Conservation (phyloP, 2,113 vertebrate genomes). For the Heloderma charlesbogerti region DNA sequence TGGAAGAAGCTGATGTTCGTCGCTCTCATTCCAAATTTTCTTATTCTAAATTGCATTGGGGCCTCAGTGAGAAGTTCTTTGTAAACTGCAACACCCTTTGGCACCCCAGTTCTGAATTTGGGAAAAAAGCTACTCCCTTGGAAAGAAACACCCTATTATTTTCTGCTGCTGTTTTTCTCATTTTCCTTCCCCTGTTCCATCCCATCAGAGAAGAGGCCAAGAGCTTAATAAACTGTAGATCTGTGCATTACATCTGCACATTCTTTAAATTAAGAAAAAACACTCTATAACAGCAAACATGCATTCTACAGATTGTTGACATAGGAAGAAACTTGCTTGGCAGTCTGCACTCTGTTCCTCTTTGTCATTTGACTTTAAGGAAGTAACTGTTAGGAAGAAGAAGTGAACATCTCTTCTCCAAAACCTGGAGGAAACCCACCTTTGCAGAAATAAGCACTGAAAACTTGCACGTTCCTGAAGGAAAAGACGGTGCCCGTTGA, state of each 20-base stretch:
- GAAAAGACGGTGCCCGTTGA: not conserved
- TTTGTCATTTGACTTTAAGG: not conserved
- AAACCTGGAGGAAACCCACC: not conserved
- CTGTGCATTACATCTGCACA: too few relatives aligned
- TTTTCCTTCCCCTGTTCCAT: not conserved
- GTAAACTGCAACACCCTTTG: not conserved
- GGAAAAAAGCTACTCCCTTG: not conserved
- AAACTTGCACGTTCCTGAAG: not conserved
- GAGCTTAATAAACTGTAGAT: not conserved
- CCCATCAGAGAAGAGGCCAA: not conserved
- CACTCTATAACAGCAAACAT: not conserved
- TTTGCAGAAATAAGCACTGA: not conserved
- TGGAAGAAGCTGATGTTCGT: too few relatives aligned
- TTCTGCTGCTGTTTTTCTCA: too few relatives aligned
- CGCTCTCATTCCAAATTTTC: too few relatives aligned
- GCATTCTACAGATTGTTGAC: not conserved
- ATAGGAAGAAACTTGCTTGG: not conserved
- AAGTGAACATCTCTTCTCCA: not conserved
- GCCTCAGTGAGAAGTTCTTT: not conserved
- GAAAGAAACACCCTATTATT: not conserved
- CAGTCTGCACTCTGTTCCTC: not conserved
- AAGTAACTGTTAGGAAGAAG: not conserved
- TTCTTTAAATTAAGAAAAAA: not conserved
- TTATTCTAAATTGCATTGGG: not conserved
- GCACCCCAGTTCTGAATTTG: not conserved